Conservation (phyloP, 2,797 vertebrate species). For the Cyclura pinguis region DNA sequence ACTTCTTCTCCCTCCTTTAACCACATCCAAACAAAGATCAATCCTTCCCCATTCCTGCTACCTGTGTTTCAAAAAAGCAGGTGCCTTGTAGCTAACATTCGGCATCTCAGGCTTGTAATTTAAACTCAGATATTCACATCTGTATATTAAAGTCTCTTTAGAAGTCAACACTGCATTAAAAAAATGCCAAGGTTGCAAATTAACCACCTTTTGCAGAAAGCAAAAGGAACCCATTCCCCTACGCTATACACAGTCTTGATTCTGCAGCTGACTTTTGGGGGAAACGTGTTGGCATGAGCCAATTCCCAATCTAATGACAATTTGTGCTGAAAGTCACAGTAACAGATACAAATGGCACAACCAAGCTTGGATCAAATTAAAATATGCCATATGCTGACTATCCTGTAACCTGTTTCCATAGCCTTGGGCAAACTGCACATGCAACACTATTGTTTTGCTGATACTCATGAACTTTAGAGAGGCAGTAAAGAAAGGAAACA, state of each 20-base stretch:
- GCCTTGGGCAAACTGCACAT: background rate
- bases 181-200: background rate
- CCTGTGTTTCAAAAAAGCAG: background rate
- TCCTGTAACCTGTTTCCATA: background rate
- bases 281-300: background rate
- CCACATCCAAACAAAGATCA: background rate
- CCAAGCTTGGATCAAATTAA: background rate
- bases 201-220: background rate
- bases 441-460: background rate
- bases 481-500: background rate
- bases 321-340: background rate
- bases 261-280: background rate
- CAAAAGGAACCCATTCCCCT: background rate
- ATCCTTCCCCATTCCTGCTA: background rate
- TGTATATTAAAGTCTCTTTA: background rate
- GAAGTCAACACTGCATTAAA: background rate
- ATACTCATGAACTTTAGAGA: background rate
- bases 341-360: background rate
- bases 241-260: background rate
- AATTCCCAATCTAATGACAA: background rate
- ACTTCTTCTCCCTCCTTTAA: background rate
- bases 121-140: background rate
- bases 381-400: constrained; percentile 4
- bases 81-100: background rate
- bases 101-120: background rate